Evolutionary conservation across 1,140 invertebrate species (phyloP), one percentile per base, ranked within the genome.

Genomic region (Teleogryllus occipitalis): DNA sequence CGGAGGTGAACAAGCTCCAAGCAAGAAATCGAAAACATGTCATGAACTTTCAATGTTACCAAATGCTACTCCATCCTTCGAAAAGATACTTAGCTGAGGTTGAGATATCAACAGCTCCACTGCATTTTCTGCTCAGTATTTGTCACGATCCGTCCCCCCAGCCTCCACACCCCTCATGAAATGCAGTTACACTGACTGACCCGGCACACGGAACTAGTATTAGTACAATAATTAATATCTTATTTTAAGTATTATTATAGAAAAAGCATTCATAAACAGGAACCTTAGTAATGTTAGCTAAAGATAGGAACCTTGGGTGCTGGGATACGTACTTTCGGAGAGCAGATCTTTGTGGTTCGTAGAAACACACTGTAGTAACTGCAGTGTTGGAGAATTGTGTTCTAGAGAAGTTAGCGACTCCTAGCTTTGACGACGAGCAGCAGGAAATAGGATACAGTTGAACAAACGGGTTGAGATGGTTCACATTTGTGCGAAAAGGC

Each of bases 241-340:
- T 81, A 80, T 78, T 80, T 76, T 82, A 65, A 76, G 80, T 82
- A 81, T 82, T 82, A 82, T 81, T 81, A 83, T 82, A 83, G 81
- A 83, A 83, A 82, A 82, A 83, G 82, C 83, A 83, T 83, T 83
- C 78, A 83, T 83, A 83, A 85, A 86, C 84, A 86, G 85, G 85
- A 86, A 86, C 85, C 85, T 85, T 86, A 85, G 83, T 85, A 83
- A 84, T 83, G 85, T 86, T 85, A 86, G 84, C 85, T 86, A 85
- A 83, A 82, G 83, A 85, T 86, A 86, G 85, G 85, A 86, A 86
- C 85, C 85, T 85, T 86, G 83, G 84, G 83, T 84, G 83, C 85
- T 85, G 85, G 85, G 85, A 85, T 82, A 74, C 83, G 80, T 82
- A 79, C 81, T 15, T 78, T 72, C 80, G 74, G 75, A 81, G 49